Evolutionary conservation across 2,888 invertebrate genomes (phyloP), one percentile per base, ranked within the genome.

Genomic region (Thecophora atra): DNA sequence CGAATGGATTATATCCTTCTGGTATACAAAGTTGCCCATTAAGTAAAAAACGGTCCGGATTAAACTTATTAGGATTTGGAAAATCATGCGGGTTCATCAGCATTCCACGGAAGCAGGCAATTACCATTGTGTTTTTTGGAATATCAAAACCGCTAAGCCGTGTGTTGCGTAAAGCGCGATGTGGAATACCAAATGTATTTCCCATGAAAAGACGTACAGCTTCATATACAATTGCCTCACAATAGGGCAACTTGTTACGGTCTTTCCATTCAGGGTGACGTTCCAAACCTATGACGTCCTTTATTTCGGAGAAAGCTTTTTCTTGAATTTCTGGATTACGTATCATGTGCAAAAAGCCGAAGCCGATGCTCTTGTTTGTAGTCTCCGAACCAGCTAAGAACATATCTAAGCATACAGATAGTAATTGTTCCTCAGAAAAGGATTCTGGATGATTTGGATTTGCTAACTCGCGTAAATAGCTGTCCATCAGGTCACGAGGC

Each of bases 361-460:
- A 94, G 37, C 92, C 91, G 79, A 95, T 87, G 44, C 92, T 91
- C 82, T 95, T 94, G 68, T 91, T 92, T 0, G 95, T 94, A 0
- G 95, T 95, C 86, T 95, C 95, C 0, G 94, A 93, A 0, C 95
- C 95, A 26, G 95, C 95, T 89, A 95, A 91, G 79, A 95, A 95
- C 89, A 95, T 90, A 79, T 95, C 95, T 89, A 95, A 88, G 79
- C 94, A 94, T 79, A 93, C 91, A 0, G 94, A 93, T 72, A 95
- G 84, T 68, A 95, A 85, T 79, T 95, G 95, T 11, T 90, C 89
- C 82, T 95, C 94, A 76, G 90, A 88, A 81, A 92, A 91, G 3
- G 89, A 89, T 0, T 87, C 84, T 3, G 88, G 87, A 70, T 89
- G 89, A 73, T 89, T 89, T 21, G 90, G 86, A 4, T 91, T 89